Percentiles rank a stretch among this genome's conserved stretches.
These are phyloP conservation scores for Troides oblongomaculatus DNA, from an alignment of 2,888 invertebrate species.

Conservation along the genomic window DNA sequence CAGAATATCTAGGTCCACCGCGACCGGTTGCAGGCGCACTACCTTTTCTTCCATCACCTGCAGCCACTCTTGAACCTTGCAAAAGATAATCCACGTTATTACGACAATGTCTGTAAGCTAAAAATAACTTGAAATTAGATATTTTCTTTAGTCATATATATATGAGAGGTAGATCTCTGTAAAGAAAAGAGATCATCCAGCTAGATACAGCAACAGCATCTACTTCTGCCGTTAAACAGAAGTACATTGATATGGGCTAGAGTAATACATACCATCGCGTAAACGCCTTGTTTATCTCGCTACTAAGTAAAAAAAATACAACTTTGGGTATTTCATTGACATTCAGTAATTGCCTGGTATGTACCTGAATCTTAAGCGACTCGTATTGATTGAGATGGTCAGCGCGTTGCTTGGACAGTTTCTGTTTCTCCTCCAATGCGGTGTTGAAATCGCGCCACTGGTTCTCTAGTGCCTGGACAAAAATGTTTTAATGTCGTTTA, in stretches of 20 bases:
- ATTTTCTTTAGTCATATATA: too few relatives aligned
- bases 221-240: too few relatives aligned
- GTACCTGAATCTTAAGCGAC: conserved; percentile 86
- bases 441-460: conserved; percentile 94
- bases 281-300: too few relatives aligned
- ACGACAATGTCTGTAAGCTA: too few relatives aligned
- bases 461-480: conserved; percentile 83
- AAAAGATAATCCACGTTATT: too few relatives aligned
- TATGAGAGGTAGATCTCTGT: too few relatives aligned
- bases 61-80: conserved; percentile 89
- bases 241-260: too few relatives aligned
- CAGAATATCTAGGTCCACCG: conserved; percentile 91
- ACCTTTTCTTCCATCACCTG: conserved; percentile 88
- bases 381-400: conserved; percentile 94
- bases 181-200: too few relatives aligned
- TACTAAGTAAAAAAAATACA: not conserved
- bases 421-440: conserved; percentile 90
- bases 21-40: conserved; percentile 89
- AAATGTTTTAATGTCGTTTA: too few relatives aligned
- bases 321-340: conserved; percentile 3
- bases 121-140: too few relatives aligned
- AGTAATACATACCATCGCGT: too few relatives aligned
- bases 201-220: too few relatives aligned
- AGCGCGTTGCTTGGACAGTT: conserved; percentile 89
- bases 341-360: conserved; percentile 5